Evolutionary conservation across 2,888 invertebrate genomes (phyloP).

Genomic region (Dynastes maya): DNA sequence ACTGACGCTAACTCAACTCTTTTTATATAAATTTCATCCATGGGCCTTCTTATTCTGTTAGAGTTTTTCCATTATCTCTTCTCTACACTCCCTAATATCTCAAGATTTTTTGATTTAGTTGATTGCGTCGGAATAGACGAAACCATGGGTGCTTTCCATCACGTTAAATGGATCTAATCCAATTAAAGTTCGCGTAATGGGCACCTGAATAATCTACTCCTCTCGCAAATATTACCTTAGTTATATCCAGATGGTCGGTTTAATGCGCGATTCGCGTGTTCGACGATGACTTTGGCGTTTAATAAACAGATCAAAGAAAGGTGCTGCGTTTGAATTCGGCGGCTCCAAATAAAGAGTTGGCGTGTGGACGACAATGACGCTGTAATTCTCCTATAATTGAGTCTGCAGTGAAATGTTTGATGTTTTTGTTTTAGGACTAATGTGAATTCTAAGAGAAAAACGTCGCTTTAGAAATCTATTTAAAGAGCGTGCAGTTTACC

Average conservation of each 20-base stretch:
- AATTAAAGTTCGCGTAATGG: not conserved
- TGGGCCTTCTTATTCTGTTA: too few relatives aligned
- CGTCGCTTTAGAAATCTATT: too few relatives aligned
- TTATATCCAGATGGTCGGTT: not conserved
- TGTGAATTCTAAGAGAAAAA: too few relatives aligned
- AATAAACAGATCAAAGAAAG: slow-evolving; percentile 12
- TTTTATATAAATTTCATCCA: too few relatives aligned
- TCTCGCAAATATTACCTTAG: not conserved
- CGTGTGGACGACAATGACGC: slow-evolving; percentile 1
- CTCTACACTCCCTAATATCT: too few relatives aligned
- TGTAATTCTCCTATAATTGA: not conserved
- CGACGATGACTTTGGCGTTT: slow-evolving; percentile 9
- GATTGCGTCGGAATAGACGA: too few relatives aligned
- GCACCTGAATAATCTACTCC: not conserved
- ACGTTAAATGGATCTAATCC: not conserved
- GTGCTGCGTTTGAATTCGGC: not conserved
- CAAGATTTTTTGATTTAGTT: too few relatives aligned
- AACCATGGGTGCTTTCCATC: too few relatives aligned
- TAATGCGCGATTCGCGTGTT: slow-evolving; percentile 17
- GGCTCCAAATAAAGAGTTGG: not conserved
- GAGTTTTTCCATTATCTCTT: too few relatives aligned
- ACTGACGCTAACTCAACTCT: too few relatives aligned
- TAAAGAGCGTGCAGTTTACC: too few relatives aligned
- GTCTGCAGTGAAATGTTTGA: not conserved
- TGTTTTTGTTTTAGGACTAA: not conserved